Conservation (phyloP, 1,140 invertebrate species). For the Rhyzopertha dominica region DNA sequence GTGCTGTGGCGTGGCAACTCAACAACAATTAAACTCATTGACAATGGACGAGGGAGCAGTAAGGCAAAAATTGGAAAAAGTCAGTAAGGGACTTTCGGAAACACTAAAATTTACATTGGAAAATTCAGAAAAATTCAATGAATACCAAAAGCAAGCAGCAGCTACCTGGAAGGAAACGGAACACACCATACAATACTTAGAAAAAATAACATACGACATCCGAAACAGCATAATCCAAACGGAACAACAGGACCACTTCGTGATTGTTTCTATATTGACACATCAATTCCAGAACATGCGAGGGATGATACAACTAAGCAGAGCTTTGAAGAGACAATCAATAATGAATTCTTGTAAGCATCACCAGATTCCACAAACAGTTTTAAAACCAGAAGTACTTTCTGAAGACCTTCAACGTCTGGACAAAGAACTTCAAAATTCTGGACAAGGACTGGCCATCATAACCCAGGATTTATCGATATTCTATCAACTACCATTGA, state of each 20-base stretch:
- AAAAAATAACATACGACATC: too few species aligned
- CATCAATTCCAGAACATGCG: too few species aligned
- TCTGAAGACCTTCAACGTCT: neutral
- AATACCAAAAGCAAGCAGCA: conserved; percentile 6
- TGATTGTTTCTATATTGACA: too few species aligned
- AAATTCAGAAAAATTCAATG: conserved; percentile 10
- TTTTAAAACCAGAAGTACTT: neutral
- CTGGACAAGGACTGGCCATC: conserved; percentile 10
- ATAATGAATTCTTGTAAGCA: neutral
- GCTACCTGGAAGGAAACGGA: neutral
- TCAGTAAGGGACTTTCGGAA: conserved; percentile 4
- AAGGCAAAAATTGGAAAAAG: neutral
- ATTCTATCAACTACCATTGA: conserved; percentile 14
- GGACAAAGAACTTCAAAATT: neutral
- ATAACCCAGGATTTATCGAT: neutral
- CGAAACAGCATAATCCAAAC: too few species aligned
- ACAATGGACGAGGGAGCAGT: conserved; percentile 9
- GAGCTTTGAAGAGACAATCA: conserved; percentile 1
- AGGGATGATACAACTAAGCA: too few species aligned
- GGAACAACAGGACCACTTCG: too few species aligned
- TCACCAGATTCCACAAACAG: neutral
- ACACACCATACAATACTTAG: too few species aligned
- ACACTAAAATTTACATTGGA: conserved; percentile 2
- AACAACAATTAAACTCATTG: conserved; percentile 11
- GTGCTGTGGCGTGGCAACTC: conserved; percentile 18